These are phyloP conservation scores for Choloepus didactylus DNA, from an alignment of 2,797 vertebrate genomes.

Conservation along the genomic window DNA sequence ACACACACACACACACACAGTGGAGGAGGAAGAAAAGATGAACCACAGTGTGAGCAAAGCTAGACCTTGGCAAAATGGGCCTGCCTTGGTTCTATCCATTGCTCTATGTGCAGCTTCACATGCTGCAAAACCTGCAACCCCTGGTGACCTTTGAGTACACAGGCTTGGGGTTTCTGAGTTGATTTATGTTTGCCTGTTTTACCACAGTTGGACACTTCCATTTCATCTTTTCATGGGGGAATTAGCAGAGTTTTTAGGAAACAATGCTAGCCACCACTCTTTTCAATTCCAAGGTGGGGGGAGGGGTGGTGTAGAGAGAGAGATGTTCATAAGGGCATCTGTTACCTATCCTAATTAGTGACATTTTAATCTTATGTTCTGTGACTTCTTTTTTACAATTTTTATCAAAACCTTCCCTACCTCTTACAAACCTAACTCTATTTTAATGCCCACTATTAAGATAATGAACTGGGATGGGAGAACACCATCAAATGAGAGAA, in stretches of 20 bases:
- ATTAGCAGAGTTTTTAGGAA: constrained; percentile 93
- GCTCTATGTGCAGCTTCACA: constrained; percentile 82
- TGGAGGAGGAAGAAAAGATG: background rate
- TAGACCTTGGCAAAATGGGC: background rate
- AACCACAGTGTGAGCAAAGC: constrained; percentile 17
- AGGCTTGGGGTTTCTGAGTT: constrained; percentile 93
- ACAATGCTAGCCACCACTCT: constrained; percentile 91
- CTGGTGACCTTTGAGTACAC: constrained; percentile 91
- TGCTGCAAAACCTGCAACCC: constrained; percentile 91
- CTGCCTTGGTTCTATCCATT: constrained; percentile 16
- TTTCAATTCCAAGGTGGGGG: constrained; percentile 85
- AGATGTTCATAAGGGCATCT: constrained; percentile 86
- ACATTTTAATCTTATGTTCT: constrained; percentile 84
- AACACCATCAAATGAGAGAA: constrained; percentile 96
- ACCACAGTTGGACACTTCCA: constrained; percentile 95
- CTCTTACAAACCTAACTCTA: constrained; percentile 89
- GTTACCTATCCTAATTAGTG: constrained; percentile 86
- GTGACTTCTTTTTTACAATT: constrained; percentile 79
- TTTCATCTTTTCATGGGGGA: constrained; percentile 94
- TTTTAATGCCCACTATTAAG: constrained; percentile 91
- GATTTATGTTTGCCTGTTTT: constrained; percentile 98
- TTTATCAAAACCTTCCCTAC: constrained; percentile 88
- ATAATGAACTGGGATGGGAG: constrained; percentile 95
- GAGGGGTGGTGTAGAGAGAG: constrained; percentile 63
- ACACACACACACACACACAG: background rate